These are phyloP conservation scores for Epinotia bilunana DNA, from an alignment of 2,888 invertebrate species.

Conservation along the genomic window DNA sequence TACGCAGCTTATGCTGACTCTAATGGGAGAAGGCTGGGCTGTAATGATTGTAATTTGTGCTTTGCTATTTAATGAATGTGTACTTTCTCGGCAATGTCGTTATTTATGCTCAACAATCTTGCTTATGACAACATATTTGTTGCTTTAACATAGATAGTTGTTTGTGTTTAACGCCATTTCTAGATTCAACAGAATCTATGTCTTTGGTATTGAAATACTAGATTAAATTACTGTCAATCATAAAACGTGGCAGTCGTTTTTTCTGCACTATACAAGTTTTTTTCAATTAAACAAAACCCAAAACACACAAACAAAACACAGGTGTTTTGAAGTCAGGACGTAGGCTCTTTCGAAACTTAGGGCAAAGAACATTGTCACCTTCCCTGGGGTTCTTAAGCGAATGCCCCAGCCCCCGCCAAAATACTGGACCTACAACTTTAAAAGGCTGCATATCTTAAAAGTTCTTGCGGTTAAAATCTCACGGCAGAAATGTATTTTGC, in stretches of 20 bases:
- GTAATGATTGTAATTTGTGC: conserved; percentile 1
- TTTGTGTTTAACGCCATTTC: background rate
- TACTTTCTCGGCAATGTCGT: background rate
- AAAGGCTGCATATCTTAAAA: background rate
- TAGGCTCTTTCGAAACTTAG: conserved; percentile 2
- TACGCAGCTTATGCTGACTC: conserved; percentile 5
- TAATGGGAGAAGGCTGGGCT: background rate
- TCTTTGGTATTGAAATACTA: background rate
- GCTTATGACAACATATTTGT: background rate
- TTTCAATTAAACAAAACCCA: background rate
- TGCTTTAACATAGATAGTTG: too few relatives aligned
- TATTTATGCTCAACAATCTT: background rate
- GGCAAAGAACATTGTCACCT: too few relatives aligned
- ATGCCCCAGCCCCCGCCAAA: too few relatives aligned
- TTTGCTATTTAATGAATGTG: too few relatives aligned
- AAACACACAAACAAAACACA: too few relatives aligned
- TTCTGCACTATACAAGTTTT: too few relatives aligned
- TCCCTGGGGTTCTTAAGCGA: too few relatives aligned
- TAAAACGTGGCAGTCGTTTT: background rate
- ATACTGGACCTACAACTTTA: background rate
- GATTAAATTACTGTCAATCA: background rate
- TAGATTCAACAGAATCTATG: background rate
- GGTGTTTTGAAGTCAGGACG: too few relatives aligned
- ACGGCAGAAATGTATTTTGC: background rate
- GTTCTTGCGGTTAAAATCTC: background rate